Evolutionary conservation across 2,888 invertebrate genomes (phyloP).

Genomic region (Ptilodon capucinus): DNA sequence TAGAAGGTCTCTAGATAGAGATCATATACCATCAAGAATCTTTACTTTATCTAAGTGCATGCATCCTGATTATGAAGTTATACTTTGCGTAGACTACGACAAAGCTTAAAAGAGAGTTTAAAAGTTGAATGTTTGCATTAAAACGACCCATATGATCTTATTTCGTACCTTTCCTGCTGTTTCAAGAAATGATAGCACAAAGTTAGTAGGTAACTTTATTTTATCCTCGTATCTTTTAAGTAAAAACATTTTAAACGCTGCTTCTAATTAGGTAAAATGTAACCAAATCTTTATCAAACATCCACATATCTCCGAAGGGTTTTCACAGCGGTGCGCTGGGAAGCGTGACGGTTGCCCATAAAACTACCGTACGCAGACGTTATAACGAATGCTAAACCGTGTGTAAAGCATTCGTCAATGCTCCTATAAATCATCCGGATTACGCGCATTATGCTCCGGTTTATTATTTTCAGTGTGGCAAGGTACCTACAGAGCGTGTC

Average conservation of each 20-base stretch:
- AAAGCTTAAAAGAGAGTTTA: too few species aligned
- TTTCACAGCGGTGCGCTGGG: background rate
- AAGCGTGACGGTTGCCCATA: slow-evolving; percentile 33
- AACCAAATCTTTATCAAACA: background rate
- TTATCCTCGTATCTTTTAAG: background rate
- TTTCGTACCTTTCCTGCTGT: too few species aligned
- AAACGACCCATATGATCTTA: too few species aligned
- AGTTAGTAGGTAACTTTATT: too few species aligned
- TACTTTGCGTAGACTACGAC: too few species aligned
- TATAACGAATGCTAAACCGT: slow-evolving; percentile 48
- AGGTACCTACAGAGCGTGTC: background rate
- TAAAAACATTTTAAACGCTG: background rate
- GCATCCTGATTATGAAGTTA: too few species aligned
- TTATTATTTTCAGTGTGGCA: background rate
- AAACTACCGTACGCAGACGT: slow-evolving; percentile 44
- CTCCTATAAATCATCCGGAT: slow-evolving; percentile 44
- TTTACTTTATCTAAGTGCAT: too few species aligned
- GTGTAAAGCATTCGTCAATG: slow-evolving; percentile 60
- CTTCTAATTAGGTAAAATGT: too few species aligned
- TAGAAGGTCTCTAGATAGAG: too few species aligned
- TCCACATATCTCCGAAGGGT: background rate
- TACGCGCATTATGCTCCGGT: slow-evolving; percentile 30
- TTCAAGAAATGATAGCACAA: too few species aligned
- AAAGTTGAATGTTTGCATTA: too few species aligned
- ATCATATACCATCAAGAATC: too few species aligned